phyloP scores from a whole-genome alignment of 35 echinoderm and acorn worm genomes.

The Heliocidaris erythrogramma region DNA sequence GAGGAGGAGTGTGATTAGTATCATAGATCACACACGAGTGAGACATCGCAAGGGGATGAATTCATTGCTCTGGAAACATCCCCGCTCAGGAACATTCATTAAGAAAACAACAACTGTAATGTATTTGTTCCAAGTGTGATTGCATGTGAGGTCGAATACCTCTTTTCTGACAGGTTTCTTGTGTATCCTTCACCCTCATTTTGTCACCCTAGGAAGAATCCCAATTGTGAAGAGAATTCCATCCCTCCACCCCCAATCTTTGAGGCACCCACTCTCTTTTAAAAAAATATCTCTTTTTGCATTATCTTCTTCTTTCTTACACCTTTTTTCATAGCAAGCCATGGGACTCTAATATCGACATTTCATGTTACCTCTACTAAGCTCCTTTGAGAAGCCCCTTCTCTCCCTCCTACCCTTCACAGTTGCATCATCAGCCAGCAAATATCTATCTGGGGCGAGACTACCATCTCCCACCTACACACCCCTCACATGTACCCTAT shows the following conservation, averaged over 20 bases:
- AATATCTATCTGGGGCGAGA: no score
- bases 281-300: neutral
- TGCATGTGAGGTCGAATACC: neutral
- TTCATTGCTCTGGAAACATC: neutral
- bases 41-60: neutral
- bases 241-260: neutral
- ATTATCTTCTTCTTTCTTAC: neutral
- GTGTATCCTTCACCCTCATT: neutral
- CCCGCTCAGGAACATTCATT: neutral
- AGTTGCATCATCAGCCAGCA: neutral
- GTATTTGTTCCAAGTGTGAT: neutral
- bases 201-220: neutral
- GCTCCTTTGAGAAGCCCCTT: neutral
- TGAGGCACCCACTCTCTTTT: neutral
- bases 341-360: neutral
- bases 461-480: neutral
- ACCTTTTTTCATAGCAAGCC: neutral
- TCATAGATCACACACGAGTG: conserved; percentile 1
- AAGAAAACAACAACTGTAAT: neutral
- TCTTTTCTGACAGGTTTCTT: neutral
- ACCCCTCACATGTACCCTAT: neutral
- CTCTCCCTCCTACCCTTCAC: neutral
- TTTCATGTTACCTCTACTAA: neutral
- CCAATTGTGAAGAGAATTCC: neutral
- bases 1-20: neutral